Percentiles rank a stretch among this genome's conserved stretches.
These are phyloP conservation scores for Oryzias melastigma DNA, from an alignment of 2,113 vertebrate species.

Conservation along the genomic window DNA sequence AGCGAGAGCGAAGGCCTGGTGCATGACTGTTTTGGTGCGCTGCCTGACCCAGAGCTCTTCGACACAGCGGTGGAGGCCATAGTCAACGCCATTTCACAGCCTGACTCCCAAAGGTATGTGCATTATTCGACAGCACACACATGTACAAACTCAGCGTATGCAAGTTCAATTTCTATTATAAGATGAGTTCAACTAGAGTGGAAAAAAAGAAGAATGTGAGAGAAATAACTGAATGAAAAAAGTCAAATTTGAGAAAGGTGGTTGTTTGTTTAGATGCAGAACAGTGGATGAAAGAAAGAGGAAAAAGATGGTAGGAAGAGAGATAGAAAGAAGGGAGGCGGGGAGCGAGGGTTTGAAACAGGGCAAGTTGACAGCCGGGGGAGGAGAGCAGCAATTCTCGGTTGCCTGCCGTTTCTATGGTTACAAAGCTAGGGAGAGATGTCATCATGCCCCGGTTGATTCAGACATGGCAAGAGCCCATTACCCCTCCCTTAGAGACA, in stretches of 20 bases:
- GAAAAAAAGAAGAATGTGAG: background rate
- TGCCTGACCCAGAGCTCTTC: slow-evolving; percentile 94
- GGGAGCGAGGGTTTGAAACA: slow-evolving; percentile 39
- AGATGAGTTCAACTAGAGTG: slow-evolving; percentile 5
- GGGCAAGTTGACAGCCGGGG: slow-evolving; percentile 58
- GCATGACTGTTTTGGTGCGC: slow-evolving; percentile 89
- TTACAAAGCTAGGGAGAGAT: slow-evolving; percentile 73
- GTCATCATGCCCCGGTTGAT: slow-evolving; percentile 78
- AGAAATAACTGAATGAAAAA: background rate
- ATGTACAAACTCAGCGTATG: background rate
- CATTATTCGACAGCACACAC: background rate
- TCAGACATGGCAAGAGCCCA: slow-evolving; percentile 63
- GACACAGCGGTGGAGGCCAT: slow-evolving; percentile 96
- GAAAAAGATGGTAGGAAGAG: background rate
- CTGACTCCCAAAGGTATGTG: slow-evolving; percentile 93
- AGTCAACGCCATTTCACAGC: slow-evolving; percentile 97
- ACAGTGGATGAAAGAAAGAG: no score
- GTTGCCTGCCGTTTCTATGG: slow-evolving; percentile 78
- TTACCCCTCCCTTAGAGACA: slow-evolving; percentile 51
- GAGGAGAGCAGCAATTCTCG: slow-evolving; percentile 66
- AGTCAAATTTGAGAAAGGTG: no score
- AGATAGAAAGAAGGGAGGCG: slow-evolving; percentile 10
- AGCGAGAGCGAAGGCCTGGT: slow-evolving; percentile 93
- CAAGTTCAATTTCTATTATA: background rate
- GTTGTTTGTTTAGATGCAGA: no score